Evolutionary conservation across 2,797 vertebrate genomes (phyloP).

Genomic region (Periophthalmus magnuspinnatus): DNA sequence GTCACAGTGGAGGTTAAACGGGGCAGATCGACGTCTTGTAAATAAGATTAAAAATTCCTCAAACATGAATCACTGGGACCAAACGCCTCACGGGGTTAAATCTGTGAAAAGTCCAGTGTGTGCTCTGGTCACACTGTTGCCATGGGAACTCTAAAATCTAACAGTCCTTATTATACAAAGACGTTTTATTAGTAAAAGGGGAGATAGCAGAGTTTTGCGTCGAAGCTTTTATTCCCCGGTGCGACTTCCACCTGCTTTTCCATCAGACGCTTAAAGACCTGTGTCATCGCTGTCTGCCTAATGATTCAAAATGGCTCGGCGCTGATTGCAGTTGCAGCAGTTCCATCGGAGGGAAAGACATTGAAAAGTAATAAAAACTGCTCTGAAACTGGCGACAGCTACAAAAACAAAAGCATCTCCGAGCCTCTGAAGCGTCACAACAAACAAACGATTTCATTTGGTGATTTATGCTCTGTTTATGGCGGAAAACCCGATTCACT

Average conservation of each 20-base stretch:
- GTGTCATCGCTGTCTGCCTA: constrained; percentile 45
- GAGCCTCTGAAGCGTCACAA: constrained; percentile 49
- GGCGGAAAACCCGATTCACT: constrained; percentile 46
- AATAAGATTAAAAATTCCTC: no score
- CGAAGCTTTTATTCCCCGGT: neutral
- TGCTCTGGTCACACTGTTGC: no score
- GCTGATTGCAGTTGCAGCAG: constrained; percentile 45
- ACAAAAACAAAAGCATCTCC: constrained; percentile 55
- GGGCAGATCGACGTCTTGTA: no score
- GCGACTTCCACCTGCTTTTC: neutral
- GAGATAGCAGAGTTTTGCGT: no score
- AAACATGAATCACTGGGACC: no score
- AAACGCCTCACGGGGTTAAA: no score
- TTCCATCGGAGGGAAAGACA: constrained; percentile 32
- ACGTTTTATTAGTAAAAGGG: no score
- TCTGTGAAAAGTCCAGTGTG: no score
- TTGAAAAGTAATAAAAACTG: constrained; percentile 48
- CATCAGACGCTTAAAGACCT: constrained; percentile 21
- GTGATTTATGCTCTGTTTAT: constrained; percentile 61
- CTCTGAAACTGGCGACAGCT: constrained; percentile 42
- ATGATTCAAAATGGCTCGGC: constrained; percentile 58
- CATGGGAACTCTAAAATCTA: no score
- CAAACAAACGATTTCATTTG: constrained; percentile 60
- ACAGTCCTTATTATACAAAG: no score
- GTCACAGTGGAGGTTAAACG: no score